These are phyloP conservation scores for Thera britannica DNA, from an alignment of 2,888 invertebrate species.

Conservation along the genomic window DNA sequence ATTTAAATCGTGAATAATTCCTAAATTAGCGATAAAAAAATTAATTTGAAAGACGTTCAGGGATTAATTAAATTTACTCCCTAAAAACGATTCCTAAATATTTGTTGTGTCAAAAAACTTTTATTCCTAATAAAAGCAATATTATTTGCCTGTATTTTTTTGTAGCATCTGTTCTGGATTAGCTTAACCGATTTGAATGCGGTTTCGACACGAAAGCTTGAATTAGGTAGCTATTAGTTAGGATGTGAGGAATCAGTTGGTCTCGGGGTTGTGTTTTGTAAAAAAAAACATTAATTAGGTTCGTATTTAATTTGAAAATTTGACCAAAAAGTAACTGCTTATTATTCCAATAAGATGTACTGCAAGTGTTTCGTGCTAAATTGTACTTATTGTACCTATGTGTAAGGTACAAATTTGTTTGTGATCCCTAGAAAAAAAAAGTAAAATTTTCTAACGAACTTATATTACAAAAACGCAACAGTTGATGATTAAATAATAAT, in stretches of 20 bases:
- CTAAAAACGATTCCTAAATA: slow-evolving; percentile 17
- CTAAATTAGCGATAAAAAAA: slow-evolving; percentile 11
- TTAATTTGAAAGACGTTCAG: slow-evolving; percentile 3
- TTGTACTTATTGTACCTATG: slow-evolving; percentile 10
- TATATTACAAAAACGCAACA: too few relatives aligned
- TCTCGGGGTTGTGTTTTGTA: slow-evolving; percentile 1
- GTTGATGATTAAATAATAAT: not conserved
- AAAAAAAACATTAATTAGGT: slow-evolving; percentile 16
- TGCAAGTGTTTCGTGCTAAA: slow-evolving; percentile 26
- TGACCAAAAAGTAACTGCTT: slow-evolving; percentile 41
- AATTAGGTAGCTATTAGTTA: not conserved
- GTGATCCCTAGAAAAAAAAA: slow-evolving; percentile 4
- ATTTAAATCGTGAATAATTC: slow-evolving; percentile 22
- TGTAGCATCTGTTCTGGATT: not conserved
- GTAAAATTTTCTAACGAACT: too few relatives aligned
- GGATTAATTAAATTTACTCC: slow-evolving; percentile 4
- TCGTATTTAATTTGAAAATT: slow-evolving; percentile 33
- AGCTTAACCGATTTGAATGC: not conserved
- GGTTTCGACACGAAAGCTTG: not conserved
- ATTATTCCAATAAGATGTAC: slow-evolving; percentile 34
- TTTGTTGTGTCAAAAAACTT: slow-evolving; percentile 6
- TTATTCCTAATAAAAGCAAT: not conserved
- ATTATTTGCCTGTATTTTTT: slow-evolving; percentile 4
- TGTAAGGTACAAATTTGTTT: slow-evolving; percentile 23
- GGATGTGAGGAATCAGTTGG: not conserved